These are phyloP conservation scores for Hydroisotoma schaefferi DNA, from an alignment of 2,888 invertebrate genomes.

Conservation along the genomic window DNA sequence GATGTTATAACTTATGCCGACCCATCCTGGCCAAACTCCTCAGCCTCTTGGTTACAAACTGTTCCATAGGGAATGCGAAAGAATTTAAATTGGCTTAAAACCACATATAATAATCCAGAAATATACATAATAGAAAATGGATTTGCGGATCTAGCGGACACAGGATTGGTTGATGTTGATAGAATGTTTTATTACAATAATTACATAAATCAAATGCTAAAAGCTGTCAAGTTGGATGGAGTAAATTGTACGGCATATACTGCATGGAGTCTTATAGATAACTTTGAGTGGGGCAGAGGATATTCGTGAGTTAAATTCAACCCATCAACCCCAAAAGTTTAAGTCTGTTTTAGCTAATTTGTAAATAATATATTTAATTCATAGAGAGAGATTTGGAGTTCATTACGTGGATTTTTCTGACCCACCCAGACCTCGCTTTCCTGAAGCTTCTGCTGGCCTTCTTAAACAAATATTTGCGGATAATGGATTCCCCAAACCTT, in stretches of 20 bases:
- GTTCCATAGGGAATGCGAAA: constrained; percentile 45
- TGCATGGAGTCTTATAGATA: constrained; percentile 29
- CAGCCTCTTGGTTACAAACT: constrained; percentile 33
- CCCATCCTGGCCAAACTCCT: constrained; percentile 32
- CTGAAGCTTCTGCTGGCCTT: constrained; percentile 18
- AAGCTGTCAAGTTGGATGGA: constrained; percentile 42
- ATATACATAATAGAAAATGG: constrained; percentile 45
- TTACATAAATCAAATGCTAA: constrained; percentile 44
- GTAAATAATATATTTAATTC: too few relatives aligned
- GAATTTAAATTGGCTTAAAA: constrained; percentile 36
- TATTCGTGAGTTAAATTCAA: neutral
- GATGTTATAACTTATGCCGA: constrained; percentile 18
- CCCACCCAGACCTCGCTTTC: constrained; percentile 1
- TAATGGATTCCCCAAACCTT: constrained; percentile 16
- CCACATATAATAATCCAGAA: constrained; percentile 51
- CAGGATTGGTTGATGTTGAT: constrained; percentile 33
- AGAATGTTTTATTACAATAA: constrained; percentile 43
- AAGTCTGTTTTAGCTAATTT: too few relatives aligned
- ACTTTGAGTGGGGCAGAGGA: constrained; percentile 20
- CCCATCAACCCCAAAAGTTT: neutral
- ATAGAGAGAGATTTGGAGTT: constrained; percentile 3
- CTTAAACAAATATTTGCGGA: constrained; percentile 11
- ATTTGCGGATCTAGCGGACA: constrained; percentile 25
- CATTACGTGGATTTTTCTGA: constrained; percentile 3
- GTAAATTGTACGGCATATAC: constrained; percentile 33